Evolutionary conservation across 53 echinoderm and acorn worm species (phyloP).

Genomic region (Echinometra lucunter): DNA sequence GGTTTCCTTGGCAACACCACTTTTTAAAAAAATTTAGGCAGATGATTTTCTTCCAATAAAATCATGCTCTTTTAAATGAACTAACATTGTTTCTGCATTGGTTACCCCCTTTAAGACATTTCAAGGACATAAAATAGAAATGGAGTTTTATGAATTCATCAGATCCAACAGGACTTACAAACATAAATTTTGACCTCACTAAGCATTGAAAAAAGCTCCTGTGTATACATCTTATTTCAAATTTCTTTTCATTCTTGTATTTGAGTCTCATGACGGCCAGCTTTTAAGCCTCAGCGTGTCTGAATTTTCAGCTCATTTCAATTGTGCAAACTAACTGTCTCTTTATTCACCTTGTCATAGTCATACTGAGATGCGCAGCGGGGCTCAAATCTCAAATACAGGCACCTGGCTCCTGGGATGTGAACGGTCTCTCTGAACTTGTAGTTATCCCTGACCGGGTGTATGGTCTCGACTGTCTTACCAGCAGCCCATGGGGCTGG

Average conservation of each 20-base stretch:
- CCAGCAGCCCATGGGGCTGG: slow-evolving; percentile 93
- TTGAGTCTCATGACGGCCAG: background rate
- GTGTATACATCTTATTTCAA: background rate
- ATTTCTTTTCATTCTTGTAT: background rate
- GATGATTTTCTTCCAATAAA: too few relatives aligned
- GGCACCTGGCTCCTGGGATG: slow-evolving; percentile 87
- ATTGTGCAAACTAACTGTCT: too few relatives aligned
- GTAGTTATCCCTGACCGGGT: slow-evolving; percentile 92
- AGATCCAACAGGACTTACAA: background rate
- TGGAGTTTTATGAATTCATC: too few relatives aligned
- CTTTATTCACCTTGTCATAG: slow-evolving; percentile 85
- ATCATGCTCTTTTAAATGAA: too few relatives aligned
- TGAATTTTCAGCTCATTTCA: background rate
- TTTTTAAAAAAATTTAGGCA: too few relatives aligned
- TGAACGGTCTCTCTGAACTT: slow-evolving; percentile 94
- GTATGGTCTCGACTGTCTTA: slow-evolving; percentile 90
- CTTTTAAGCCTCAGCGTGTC: background rate
- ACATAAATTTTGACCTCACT: background rate
- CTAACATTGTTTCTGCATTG: too few relatives aligned
- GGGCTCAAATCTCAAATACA: slow-evolving; percentile 87
- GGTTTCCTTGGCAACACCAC: too few relatives aligned
- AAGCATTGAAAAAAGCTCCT: background rate
- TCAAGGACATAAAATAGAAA: too few relatives aligned
- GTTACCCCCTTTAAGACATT: too few relatives aligned
- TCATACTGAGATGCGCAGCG: slow-evolving; percentile 93